Base-by-base conservation (phyloP, 2,113 vertebrate species). In the Scomber scombrus region DNA sequence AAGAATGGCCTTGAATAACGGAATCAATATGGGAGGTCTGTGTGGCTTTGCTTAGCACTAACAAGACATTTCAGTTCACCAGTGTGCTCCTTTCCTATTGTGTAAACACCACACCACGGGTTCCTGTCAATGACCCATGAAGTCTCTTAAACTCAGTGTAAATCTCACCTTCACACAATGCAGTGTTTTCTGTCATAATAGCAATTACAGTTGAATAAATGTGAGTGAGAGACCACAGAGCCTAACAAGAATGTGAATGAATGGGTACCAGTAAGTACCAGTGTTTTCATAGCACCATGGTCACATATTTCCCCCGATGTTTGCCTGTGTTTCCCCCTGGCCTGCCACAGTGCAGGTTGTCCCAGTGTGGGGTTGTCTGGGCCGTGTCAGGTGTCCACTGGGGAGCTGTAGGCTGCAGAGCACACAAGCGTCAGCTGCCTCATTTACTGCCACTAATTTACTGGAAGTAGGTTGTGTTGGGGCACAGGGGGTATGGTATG, bases 391-490 rank as follows among this genome's bases (percentile, higher is more conserved):
- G 90, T 91, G 90, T 90, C 79, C 89, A 79, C 84, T 64, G 76
- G 86, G 84, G 86, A 90, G 78, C 55, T 81, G 58, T 56, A 73
- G 69, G 75, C 82, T 85, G 69, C 67, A 56, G 12, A 68, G 71
- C 81, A 78, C 81, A 87, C 69, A 84, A 58, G 73, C 43, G 45
- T 92, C 89, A 90, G 91, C 86, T 91, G 90, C 75, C 89, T 88
- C 91, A 88, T 92, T 91, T 91, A 89, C 81, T 88, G 74, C 89
- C 85, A 81, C 85, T 84, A 83, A 91, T 92, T 90, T 90, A 87
- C 81, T 88, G 84, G 81, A 91, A 81, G 72, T 84, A 79, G 79
- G 61, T 75, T 81, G 85, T 81, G 78, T 84, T 75, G 62, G 66
- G 77, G 85, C 68, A 51, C 60, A 29, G 66, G 84, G 73, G 80